These are phyloP conservation scores for Halcyon senegalensis DNA, from an alignment of 2,113 vertebrate species.

Conservation along the genomic window DNA sequence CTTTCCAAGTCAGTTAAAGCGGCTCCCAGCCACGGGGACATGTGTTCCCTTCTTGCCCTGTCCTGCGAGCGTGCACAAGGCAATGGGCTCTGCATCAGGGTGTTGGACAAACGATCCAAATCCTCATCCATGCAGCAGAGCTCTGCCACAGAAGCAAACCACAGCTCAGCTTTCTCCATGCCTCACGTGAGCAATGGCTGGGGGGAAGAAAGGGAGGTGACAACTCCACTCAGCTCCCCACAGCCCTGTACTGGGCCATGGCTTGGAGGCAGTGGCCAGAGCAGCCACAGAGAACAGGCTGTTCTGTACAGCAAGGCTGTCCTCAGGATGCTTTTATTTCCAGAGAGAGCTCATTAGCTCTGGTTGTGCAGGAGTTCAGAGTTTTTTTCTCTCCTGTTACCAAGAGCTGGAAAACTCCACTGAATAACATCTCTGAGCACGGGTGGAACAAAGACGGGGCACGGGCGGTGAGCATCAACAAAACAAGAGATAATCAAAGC, in stretches of 20 bases:
- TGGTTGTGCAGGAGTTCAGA: not conserved
- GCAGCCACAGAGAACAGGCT: not conserved
- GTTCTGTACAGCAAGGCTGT: constrained; percentile 29
- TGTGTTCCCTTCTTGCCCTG: not conserved
- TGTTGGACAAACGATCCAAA: not conserved
- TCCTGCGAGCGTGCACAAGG: accelerated
- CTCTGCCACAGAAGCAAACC: not conserved
- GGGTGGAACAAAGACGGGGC: constrained; percentile 17
- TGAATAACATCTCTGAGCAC: not conserved
- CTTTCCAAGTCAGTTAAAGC: not conserved
- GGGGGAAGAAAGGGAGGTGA: not conserved
- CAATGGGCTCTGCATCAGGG: not conserved
- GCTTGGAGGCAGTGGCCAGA: not conserved
- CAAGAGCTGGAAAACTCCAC: constrained; percentile 28
- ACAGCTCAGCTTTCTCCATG: accelerated
- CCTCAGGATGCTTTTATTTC: constrained; percentile 56
- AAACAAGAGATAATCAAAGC: constrained; percentile 52
- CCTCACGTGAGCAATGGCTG: not conserved
- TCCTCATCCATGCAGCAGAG: not conserved
- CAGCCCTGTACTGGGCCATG: not conserved
- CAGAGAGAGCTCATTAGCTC: constrained; percentile 69
- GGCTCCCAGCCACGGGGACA: not conserved
- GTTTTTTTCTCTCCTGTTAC: not conserved
- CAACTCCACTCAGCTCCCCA: not conserved
- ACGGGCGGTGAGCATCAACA: not conserved